Base-by-base conservation (phyloP, 92 coral and sea anemone genomes). In the Actinostola sp. region DNA sequence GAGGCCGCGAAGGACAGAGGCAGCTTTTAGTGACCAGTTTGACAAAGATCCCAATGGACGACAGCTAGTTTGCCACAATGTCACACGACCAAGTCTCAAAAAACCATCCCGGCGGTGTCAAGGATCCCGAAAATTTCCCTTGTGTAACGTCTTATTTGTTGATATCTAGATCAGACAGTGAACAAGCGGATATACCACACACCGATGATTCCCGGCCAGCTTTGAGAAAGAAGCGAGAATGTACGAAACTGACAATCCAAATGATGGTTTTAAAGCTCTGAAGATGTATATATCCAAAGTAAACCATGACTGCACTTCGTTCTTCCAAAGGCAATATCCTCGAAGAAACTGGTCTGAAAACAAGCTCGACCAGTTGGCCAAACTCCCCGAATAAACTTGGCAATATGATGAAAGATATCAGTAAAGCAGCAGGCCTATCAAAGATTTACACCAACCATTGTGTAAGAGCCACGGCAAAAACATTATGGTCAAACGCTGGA, bases 61-160 rank as follows among this genome's bases (percentile, higher is more conserved):
- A 63, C 16, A 45, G 15, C 42, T 41, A 80, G 87, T 36, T 85
- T 19, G 70, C 28, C 10, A 57, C 64, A 26, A 87, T 72, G 82
- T 39, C 77, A n/a, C 92, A 76, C 46, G 72, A 81, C 35, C 88
- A 87, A 72, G 78, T 45, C 5, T 8, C 77, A 19, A 87, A 77
- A 58, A 77, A 82, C 43, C 85, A 82, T 27, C 82, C 82, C 5
- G 92, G 88, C 27, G 85, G 92, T 0, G 41, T 86, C 2, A 19
- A 41, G 5, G 92, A 86, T 53, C 30, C 0, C 15, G 26, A 54
- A 8, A 36, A n/a, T n/a, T n/a, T n/a, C n/a, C n/a, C n/a, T n/a
- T n/a, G n/a, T n/a, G n/a, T n/a, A n/a, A n/a, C n/a, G n/a, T n/a
- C n/a, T n/a, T n/a, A n/a, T n/a, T n/a, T n/a, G n/a, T n/a, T n/a